These are phyloP conservation scores for Borostomias antarcticus DNA, from an alignment of 2,797 vertebrate species.

Conservation along the genomic window DNA sequence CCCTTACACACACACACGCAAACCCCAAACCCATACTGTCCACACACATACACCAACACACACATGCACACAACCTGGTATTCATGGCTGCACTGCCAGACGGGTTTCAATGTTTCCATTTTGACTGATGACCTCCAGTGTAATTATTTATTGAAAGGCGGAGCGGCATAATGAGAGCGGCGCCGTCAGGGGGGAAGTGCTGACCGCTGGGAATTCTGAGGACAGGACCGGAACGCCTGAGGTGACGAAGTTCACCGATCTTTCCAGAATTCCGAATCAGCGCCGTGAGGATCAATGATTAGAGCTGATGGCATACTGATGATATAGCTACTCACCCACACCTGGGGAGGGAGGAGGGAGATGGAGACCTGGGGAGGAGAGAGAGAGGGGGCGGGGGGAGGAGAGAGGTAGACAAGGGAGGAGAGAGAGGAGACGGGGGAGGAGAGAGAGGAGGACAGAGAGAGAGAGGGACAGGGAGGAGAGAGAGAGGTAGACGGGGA, in stretches of 20 bases:
- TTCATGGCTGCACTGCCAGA: conserved; percentile 60
- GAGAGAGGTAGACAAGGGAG: too few relatives aligned
- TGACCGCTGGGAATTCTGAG: conserved; percentile 73
- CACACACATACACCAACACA: conserved; percentile 11
- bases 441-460: not conserved
- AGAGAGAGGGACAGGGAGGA: too few relatives aligned
- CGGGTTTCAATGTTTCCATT: conserved; percentile 79
- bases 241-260: conserved; percentile 77
- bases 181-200: conserved; percentile 67
- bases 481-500: too few relatives aligned
- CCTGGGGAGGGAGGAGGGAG: not conserved
- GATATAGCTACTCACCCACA: conserved; percentile 64
- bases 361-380: not conserved
- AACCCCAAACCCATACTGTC: too few relatives aligned
- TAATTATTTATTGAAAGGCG: conserved; percentile 85
- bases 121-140: conserved; percentile 81
- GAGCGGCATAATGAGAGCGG: conserved; percentile 80
- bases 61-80: conserved; percentile 32
- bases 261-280: conserved; percentile 73
- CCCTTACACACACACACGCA: not conserved
- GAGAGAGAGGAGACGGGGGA: too few relatives aligned
- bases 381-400: conserved; percentile 10
- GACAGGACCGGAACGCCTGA: conserved; percentile 68
- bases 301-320: conserved; percentile 78
- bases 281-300: conserved; percentile 70